These are phyloP conservation scores for Tachyglossus aculeatus DNA, from an alignment of 2,797 vertebrate species.

Conservation along the genomic window DNA sequence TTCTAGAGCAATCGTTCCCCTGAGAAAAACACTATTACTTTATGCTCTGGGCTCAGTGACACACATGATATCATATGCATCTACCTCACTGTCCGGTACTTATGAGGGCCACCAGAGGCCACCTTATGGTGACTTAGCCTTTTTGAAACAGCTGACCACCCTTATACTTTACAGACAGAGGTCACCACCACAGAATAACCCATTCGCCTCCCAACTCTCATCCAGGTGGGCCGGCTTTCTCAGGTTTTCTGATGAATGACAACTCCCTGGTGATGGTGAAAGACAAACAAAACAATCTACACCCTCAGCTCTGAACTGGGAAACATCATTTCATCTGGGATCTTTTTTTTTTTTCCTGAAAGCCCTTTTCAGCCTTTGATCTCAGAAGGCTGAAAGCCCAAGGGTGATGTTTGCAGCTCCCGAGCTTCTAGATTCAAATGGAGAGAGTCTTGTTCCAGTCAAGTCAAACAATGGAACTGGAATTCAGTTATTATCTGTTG, in stretches of 20 bases:
- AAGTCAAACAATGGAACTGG: slow-evolving; percentile 61
- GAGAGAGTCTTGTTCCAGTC: slow-evolving; percentile 58
- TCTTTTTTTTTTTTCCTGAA: slow-evolving; percentile 38
- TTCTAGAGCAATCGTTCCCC: too few species aligned
- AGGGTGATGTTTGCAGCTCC: slow-evolving; percentile 53
- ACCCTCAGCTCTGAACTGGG: slow-evolving; percentile 49
- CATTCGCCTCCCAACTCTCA: neutral
- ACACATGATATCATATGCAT: too few species aligned
- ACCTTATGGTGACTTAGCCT: too few species aligned
- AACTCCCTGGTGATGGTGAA: slow-evolving; percentile 30
- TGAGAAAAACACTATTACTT: too few species aligned
- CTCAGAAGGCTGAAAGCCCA: slow-evolving; percentile 64
- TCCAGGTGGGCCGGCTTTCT: slow-evolving; percentile 45
- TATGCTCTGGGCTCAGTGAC: too few species aligned
- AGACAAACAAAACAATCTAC: slow-evolving; percentile 44
- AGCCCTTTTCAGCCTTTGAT: slow-evolving; percentile 53
- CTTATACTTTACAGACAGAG: too few species aligned
- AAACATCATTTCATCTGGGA: slow-evolving; percentile 38
- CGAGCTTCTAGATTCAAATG: slow-evolving; percentile 61
- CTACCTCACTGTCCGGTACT: too few species aligned
- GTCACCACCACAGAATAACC: too few species aligned
- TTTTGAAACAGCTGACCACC: too few species aligned
- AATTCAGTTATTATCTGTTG: slow-evolving; percentile 64
- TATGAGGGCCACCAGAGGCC: too few species aligned
- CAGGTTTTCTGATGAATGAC: slow-evolving; percentile 18